phyloP scores from a whole-genome alignment of 2,797 vertebrate genomes.

The Falco concolor region DNA sequence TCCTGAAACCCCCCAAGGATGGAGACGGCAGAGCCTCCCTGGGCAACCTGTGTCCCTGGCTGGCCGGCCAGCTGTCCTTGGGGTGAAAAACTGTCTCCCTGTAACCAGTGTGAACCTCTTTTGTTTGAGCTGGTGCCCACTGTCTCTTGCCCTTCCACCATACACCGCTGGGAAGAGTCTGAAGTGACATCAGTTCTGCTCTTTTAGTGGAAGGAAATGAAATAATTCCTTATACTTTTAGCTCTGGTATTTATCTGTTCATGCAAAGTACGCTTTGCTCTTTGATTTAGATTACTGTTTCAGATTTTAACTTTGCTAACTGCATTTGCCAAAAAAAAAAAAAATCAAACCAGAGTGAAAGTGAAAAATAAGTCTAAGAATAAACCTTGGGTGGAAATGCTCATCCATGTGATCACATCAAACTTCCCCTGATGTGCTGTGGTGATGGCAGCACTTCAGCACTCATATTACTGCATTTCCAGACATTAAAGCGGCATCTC shows the following conservation, averaged over 20 bases:
- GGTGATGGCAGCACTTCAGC: neutral
- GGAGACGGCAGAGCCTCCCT: neutral
- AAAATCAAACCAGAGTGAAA: neutral
- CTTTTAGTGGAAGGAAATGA: neutral
- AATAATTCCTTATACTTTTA: neutral
- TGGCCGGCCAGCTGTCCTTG: accelerated
- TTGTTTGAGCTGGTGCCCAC: neutral
- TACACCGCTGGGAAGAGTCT: neutral
- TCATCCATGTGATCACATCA: neutral
- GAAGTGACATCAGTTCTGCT: neutral
- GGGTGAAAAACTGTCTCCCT: neutral
- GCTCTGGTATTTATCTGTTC: neutral
- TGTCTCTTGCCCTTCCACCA: neutral
- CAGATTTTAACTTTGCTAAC: slow-evolving; percentile 17
- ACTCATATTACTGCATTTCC: neutral
- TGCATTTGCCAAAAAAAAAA: slow-evolving; percentile 37
- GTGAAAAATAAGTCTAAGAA: slow-evolving; percentile 29
- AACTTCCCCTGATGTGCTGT: neutral
- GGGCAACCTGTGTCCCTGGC: neutral
- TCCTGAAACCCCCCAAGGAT: neutral
- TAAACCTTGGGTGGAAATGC: slow-evolving; percentile 11
- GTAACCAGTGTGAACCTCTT: neutral
- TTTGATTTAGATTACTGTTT: neutral
- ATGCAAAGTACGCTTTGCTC: neutral
- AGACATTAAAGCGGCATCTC: neutral